Conservation (phyloP, 2,113 vertebrate genomes). For the Ovis canadensis region DNA sequence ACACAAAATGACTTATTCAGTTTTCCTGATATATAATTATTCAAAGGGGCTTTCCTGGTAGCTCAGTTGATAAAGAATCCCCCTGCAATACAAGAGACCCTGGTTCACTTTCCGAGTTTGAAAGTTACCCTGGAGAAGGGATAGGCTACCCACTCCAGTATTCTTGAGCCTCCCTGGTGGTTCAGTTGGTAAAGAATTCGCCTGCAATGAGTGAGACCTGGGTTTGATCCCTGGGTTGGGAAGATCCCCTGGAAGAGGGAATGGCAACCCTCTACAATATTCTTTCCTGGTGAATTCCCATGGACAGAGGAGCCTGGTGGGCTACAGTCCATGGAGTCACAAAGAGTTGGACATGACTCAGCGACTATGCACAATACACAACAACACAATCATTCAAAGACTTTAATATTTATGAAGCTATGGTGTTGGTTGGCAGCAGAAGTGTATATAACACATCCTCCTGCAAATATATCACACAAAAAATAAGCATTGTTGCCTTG, state of each 20-base stretch:
- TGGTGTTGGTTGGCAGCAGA: neutral
- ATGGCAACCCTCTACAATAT: neutral
- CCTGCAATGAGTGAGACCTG: neutral
- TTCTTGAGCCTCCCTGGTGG: neutral
- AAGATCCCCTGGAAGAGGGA: neutral
- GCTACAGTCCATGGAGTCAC: no score
- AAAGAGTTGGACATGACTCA: no score
- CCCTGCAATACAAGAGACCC: neutral
- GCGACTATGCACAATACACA: no score
- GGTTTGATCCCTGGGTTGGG: neutral
- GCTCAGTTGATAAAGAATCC: neutral
- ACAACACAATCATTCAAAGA: no score
- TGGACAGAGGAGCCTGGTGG: neutral
- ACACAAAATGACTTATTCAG: neutral
- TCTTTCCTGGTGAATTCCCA: neutral
- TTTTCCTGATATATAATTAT: neutral
- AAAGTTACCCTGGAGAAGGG: neutral
- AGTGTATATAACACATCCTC: neutral
- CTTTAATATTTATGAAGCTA: no score
- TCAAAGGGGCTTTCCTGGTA: neutral
- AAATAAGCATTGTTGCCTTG: neutral
- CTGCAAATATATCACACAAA: neutral
- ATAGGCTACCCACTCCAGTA: neutral
- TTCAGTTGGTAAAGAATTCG: neutral
- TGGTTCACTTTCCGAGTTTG: neutral